Evolutionary conservation across 1,140 invertebrate species (phyloP), one percentile per base, ranked within the genome.

Genomic region (Leptopilina boulardi): DNA sequence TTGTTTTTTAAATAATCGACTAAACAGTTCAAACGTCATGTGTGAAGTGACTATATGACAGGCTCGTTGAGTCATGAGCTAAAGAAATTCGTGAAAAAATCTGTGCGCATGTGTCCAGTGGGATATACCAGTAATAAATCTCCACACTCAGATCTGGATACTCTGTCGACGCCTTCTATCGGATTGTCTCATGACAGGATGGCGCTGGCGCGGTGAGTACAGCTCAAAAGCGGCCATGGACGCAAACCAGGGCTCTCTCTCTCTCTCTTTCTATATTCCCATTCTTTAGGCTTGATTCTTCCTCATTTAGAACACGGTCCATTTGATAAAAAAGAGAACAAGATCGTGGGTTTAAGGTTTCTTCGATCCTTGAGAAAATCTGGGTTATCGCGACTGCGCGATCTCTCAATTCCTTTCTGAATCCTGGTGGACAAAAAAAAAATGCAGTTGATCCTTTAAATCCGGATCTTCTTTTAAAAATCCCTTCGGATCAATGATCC

Each of bases 131-230:
- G 84, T 85, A 86, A 80, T 83, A 85, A 89, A 86, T 78, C 86
- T 81, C 85, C 82, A 80, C 85, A 87, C 85, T 86, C 90, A 91
- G 92, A 91, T 92, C 91, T 93, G 92, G 92, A 93, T 92, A 92
- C 91, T 84, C 89, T 92, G 87, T 88, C 92, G 87, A 86, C 91
- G 87, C 90, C 92, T 87, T 90, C 91, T 83, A 90, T 91, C 87
- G 92, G 90, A 91, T 91, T 93, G 84, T 92, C 92, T 89, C 92
- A 93, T 93, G 92, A 91, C 90, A 93, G 92, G 91, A 93, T 93
- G 92, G 92, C 92, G 89, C 91, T 93, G 89, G 92, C 92, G 85
- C 92, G 92, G 92, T 93, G 90, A 91, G 92, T 90, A 87, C 71
- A 71, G 26, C 73, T 75, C 77, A 80, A 80, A 80, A 79, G 80